A percentile compares a stretch with the other conserved stretches of the same genome.
Conservation (phyloP, 1,140 invertebrate species). For the Frieseomelitta varia region DNA sequence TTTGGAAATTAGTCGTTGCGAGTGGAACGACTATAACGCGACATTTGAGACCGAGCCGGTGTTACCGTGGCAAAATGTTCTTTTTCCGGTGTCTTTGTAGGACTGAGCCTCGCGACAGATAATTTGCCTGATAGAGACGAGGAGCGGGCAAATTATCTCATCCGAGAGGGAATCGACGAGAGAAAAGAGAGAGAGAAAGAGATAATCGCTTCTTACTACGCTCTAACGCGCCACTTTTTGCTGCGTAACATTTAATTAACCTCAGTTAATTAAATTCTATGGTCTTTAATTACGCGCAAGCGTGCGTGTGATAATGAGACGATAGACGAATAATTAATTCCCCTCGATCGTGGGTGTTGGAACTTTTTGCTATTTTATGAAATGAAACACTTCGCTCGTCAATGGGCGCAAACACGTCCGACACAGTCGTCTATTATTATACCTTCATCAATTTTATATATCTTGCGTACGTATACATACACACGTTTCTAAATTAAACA, state of each 20-base stretch:
- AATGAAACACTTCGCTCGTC: too few species aligned
- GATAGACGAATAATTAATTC: conserved; percentile 16
- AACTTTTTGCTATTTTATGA: too few species aligned
- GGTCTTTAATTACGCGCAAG: neutral
- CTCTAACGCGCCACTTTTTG: neutral
- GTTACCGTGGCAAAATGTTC: conserved; percentile 6
- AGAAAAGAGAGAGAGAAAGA: neutral
- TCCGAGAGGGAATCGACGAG: neutral
- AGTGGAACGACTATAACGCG: neutral
- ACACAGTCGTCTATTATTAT: too few species aligned
- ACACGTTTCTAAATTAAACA: too few species aligned
- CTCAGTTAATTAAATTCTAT: neutral
- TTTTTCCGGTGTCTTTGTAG: conserved; percentile 11
- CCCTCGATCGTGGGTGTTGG: neutral
- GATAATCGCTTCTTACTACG: neutral
- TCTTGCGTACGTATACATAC: too few species aligned
- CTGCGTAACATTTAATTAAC: conserved; percentile 27
- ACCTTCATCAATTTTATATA: too few species aligned
- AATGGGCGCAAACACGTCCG: too few species aligned
- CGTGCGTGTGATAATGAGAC: neutral
- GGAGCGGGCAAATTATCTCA: conserved; percentile 6
- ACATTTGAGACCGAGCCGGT: neutral
- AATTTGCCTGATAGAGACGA: conserved; percentile 4
- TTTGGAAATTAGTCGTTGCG: neutral
- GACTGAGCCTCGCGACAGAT: neutral